Base-by-base conservation (phyloP, 2,888 invertebrate species). In the Ichneumoninae sp. region DNA sequence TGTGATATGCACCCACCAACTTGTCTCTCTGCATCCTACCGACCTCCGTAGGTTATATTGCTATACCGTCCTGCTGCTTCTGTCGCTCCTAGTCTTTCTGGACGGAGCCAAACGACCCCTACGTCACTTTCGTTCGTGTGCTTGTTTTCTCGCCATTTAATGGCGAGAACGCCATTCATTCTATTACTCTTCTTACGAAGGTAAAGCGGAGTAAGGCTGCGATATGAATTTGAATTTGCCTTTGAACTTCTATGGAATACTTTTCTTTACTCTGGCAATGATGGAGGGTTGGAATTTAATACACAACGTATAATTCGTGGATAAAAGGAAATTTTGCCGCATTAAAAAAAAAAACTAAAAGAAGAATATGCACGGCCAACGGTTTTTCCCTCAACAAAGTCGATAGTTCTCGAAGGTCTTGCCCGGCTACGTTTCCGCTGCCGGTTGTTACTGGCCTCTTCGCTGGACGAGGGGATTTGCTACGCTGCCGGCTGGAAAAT, bases 1-100 rank as follows among this genome's bases (percentile, higher is more conserved):
- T 82, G 78, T 88, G 90, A 89, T 88, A 88, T 88, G 87, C 86
- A 85, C 78, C 77, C 73, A 71, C 78, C 83, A 87, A 87, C 85
- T 87, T 87, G 83, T 86, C 87, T 30, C 30, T 0, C 30, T 0
- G 5, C 30, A 30, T 30, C 30, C 30, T 30, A 30, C 30, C 30
- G 30, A 30, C 3, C 30, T 33, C 8, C 22, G 22, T 40, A 8
- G 36, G 33, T 66, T 76, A 80, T 79, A 83, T 57, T 54, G 44
- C 40, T 83, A 13, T 8, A 68, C 36, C 16, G 47, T n/a, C 3
- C 44, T 57, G 19, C 74, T 47, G 50, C 26, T 19, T 13, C 57
- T n/a, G 8, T 22, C 36, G 52, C 50, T 52, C 47, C 47, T 60
- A 60, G 44, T 65, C 26, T 71, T 75, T 65, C 76, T 30, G 69